Base-by-base conservation (phyloP, 2,113 vertebrate species). In the Serilophus lunatus region DNA sequence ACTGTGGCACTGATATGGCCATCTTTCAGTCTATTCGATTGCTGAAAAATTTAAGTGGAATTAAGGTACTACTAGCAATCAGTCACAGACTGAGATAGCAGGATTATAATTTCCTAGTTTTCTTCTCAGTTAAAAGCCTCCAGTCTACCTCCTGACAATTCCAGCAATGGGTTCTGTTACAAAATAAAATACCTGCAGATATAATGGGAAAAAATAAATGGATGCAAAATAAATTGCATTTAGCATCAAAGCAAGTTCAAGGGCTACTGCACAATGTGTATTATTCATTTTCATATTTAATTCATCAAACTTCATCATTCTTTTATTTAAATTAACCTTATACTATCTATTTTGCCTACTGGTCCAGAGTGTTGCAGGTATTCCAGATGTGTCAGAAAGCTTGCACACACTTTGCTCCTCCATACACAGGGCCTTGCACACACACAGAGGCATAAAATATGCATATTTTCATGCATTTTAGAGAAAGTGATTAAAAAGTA, bases 221-320 rank as follows among this genome's bases (percentile, higher is more conserved):
- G 45, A 76, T 45, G 45, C 40, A 88, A 92, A 95, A 96, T 70
- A 91, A 76, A 91, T 87, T 83, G 57, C 25, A 76, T 90, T 88
- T 92, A 80, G 50, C 40, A 61, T 64, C 33, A 93, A 88, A 94
- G 40, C 23, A 82, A 94, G 86, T 75, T 86, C 56, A 88, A 72
- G 33, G 64, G 78, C 64, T 91, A 74, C 71, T 86, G 75, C 24
- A 80, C 40, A 85, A 66, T 54, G 44, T 95, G 60, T 77, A 83
- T 95, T 94, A 94, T 90, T 97, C 33, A 72, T 93, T 93, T 92
- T 94, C 82, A 92, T 96, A 86, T 90, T 92, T 88, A 94, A 95
- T 96, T 96, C 64, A 95, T 92, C 77, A 79, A 82, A 84, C 14
- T 45, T 90, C 10, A 92, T 88, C 9, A 66, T 88, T 78, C 77